These are phyloP conservation scores for Bacillus rossius DNA, from an alignment of 1,140 invertebrate genomes.

Conservation along the genomic window DNA sequence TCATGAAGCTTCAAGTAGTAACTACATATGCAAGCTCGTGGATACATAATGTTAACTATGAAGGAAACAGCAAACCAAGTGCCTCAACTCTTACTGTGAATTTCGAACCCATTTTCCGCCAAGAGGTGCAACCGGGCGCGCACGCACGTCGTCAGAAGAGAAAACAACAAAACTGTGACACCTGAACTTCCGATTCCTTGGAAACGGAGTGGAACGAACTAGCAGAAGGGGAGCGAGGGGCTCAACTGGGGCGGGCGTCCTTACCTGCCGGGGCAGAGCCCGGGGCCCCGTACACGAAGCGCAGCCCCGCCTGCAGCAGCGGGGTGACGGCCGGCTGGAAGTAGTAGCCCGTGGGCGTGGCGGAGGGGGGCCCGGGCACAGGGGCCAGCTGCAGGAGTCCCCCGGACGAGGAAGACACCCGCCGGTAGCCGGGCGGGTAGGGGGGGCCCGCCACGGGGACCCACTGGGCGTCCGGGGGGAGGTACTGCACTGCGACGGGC, in stretches of 20 bases:
- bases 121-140: too few relatives aligned
- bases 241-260: background rate
- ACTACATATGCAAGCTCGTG: too few relatives aligned
- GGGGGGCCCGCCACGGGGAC: slow-evolving; percentile 38
- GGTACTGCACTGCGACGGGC: too few relatives aligned
- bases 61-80: too few relatives aligned
- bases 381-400: slow-evolving; percentile 12
- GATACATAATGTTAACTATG: too few relatives aligned
- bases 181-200: background rate
- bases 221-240: background rate
- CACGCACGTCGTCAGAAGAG: too few relatives aligned
- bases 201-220: background rate
- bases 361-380: background rate
- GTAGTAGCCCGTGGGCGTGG: slow-evolving; percentile 6
- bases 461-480: background rate
- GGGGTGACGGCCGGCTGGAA: slow-evolving; percentile 11
- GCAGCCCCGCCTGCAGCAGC: slow-evolving; percentile 8
- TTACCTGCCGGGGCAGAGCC: background rate
- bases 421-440: slow-evolving; percentile 39
- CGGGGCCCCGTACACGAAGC: slow-evolving; percentile 11
- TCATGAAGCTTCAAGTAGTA: too few relatives aligned
- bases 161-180: too few relatives aligned
- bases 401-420: slow-evolving; percentile 38
- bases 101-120: too few relatives aligned
- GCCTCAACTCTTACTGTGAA: too few relatives aligned